Evolutionary conservation across 2,113 vertebrate species (phyloP).

Genomic region (Microcebus tavaratra): DNA sequence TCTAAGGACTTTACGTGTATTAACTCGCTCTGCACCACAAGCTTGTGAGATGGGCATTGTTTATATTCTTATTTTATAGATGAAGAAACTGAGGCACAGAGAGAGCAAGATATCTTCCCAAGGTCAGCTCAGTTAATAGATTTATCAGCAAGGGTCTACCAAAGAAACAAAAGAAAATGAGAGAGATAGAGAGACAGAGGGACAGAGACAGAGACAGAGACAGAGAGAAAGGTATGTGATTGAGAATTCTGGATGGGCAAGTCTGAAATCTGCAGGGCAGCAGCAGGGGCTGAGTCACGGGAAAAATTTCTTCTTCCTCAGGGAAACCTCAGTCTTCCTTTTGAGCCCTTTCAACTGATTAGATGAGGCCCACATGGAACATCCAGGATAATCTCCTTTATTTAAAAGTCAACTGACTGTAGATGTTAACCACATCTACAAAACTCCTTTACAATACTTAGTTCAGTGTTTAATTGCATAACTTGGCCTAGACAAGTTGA

Average conservation of each 20-base stretch:
- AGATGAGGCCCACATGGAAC: neutral
- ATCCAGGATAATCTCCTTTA: neutral
- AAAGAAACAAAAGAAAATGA: neutral
- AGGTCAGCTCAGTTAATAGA: neutral
- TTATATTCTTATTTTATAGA: neutral
- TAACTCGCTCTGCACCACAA: neutral
- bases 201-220: neutral
- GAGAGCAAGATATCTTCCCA: neutral
- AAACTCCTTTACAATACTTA: neutral
- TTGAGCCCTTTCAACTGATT: neutral
- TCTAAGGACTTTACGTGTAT: neutral
- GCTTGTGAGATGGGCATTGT: neutral
- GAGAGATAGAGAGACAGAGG: neutral
- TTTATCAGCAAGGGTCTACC: neutral
- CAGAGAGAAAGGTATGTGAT: neutral
- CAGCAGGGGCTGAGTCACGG: neutral
- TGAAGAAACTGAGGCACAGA: conserved; percentile 26
- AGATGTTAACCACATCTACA: neutral
- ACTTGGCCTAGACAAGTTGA: neutral
- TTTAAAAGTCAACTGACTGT: neutral
- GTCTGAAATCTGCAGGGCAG: neutral
- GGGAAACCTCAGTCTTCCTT: neutral
- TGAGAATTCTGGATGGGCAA: neutral
- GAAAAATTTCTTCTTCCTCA: neutral
- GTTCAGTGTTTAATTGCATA: neutral